Evolutionary conservation across 2,797 vertebrate genomes (phyloP).

Genomic region (Eulemur mongoz): DNA sequence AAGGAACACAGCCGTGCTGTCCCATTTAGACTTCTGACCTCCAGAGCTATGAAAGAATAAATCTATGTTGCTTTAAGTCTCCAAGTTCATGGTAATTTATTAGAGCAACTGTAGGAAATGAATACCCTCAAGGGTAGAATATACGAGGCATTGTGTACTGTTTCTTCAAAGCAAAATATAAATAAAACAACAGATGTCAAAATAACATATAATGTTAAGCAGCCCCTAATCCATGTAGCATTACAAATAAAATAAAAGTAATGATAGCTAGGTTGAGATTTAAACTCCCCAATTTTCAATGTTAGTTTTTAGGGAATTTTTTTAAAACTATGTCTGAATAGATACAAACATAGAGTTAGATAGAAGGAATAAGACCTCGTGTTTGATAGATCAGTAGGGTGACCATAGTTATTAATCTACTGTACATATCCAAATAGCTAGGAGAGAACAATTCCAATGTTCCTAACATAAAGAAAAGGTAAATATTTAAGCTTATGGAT

Average conservation of each 20-base stretch:
- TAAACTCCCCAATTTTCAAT: background rate
- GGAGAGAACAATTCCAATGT: background rate
- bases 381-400: background rate
- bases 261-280: background rate
- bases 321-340: background rate
- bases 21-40: background rate
- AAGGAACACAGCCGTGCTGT: background rate
- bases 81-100: background rate
- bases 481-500: background rate
- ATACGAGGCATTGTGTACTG: no score
- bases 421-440: background rate
- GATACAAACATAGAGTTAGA: background rate
- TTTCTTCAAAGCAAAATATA: background rate
- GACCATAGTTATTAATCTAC: background rate
- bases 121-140: background rate
- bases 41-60: background rate
- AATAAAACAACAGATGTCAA: background rate
- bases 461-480: background rate
- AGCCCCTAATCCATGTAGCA: background rate
- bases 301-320: background rate
- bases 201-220: background rate
- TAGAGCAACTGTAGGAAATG: background rate
- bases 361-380: background rate
- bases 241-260: conserved; percentile 5
- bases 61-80: background rate